A percentile compares a stretch with the other conserved stretches of the same genome.
phyloP scores from a whole-genome alignment of 2,797 vertebrate genomes.

The Micrastur ruficollis region DNA sequence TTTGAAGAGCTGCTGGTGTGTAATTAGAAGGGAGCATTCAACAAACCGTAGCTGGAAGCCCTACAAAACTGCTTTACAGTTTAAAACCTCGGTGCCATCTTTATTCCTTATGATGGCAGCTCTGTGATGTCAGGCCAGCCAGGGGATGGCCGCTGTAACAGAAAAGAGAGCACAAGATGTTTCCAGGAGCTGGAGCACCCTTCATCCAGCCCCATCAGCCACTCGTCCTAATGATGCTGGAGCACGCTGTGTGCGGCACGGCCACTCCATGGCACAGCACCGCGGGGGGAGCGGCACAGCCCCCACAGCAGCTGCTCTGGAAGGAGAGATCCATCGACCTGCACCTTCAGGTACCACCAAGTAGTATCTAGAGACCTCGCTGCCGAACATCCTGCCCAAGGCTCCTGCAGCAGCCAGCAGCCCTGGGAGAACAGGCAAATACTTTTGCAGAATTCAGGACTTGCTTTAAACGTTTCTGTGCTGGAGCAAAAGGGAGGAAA shows the following conservation, averaged over 20 bases:
- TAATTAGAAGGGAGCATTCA: neutral
- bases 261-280: neutral
- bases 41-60: neutral
- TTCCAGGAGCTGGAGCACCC: neutral
- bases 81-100: neutral
- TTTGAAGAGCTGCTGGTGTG: neutral
- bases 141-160: neutral
- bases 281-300: accelerated
- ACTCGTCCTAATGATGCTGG: neutral
- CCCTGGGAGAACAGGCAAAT: neutral
- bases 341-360: neutral
- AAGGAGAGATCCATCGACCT: neutral
- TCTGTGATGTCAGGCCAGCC: neutral
- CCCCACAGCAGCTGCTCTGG: neutral
- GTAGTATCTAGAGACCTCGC: accelerated
- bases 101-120: neutral
- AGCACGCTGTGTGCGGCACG: neutral
- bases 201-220: neutral
- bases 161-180: neutral
- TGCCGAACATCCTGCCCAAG: accelerated
- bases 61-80: neutral
- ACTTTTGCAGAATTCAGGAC: neutral
- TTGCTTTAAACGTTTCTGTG: neutral
- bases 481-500: neutral
- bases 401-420: neutral